Evolutionary conservation across 2,888 invertebrate species (phyloP), one percentile per base, ranked within the genome.

Genomic region (Cerastoderma edule): DNA sequence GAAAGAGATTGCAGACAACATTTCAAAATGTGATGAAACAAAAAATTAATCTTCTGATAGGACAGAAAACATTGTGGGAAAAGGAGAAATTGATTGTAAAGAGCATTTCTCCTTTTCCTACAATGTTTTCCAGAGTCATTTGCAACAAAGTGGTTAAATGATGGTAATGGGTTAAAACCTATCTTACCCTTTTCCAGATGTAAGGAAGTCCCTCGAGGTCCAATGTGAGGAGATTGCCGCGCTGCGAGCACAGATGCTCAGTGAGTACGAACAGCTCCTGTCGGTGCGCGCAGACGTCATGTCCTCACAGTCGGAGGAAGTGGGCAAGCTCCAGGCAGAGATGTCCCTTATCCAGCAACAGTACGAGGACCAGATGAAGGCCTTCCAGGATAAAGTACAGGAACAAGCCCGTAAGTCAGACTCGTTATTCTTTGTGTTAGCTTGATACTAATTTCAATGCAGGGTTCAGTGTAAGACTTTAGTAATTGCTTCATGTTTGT

Each of bases 191-290:
- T 57, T 56, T 71, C n/a, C 80, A 88, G 89, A 85, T 81, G 79
- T 87, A n/a, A 84, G 78, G 39, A 75, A 81, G 35, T 77, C 85
- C 10, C 79, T 89, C 57, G 86, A 86, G 57, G 75, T 64, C 8
- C 89, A 89, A 83, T 75, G 85, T 65, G 85, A 87, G 33, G 89
- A 89, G 53, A 85, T 89, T 44, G 69, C 80, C 22, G 76, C 79
- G 24, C 72, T 90, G 48, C 85, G 89, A 28, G 84, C 86, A 8
- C 83, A 81, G 69, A 74, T 89, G 72, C 75, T 89, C 1, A 67
- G 83, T 5, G 89, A 89, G 75, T 88, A 90, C 53, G 87, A 88
- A 60, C 83, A 84, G 67, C 72, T 89, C 70, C 75, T 89, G 67
- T 72, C 84, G n/a, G 72, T 83, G 6, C 76, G 88, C 4, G 75